These are phyloP conservation scores for Drosophila murphyi DNA, from an alignment of 1,140 invertebrate genomes.

Conservation along the genomic window DNA sequence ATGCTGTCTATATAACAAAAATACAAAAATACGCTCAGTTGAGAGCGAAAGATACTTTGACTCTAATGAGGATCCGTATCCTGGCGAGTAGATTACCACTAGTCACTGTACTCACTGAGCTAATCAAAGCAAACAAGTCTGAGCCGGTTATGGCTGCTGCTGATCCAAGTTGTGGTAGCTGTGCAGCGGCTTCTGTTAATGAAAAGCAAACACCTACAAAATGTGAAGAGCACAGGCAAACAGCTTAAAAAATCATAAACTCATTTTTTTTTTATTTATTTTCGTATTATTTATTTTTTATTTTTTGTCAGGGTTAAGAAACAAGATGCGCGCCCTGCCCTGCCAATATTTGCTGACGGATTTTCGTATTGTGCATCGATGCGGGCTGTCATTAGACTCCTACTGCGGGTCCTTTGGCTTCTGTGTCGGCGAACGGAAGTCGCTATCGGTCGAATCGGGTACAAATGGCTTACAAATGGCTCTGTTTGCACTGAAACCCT, in stretches of 20 bases:
- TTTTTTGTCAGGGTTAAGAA: conserved; percentile 29
- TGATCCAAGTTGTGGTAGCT: conserved; percentile 13
- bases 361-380: conserved; percentile 47
- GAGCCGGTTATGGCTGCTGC: neutral
- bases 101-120: conserved; percentile 61
- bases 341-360: conserved; percentile 71
- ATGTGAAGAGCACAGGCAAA: conserved; percentile 74
- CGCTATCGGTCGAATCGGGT: conserved; percentile 23
- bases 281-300: neutral
- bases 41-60: conserved; percentile 35
- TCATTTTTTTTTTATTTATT: conserved; percentile 45
- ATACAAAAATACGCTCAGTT: conserved; percentile 1
- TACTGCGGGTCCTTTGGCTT: conserved; percentile 40
- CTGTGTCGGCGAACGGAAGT: conserved; percentile 50
- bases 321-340: conserved; percentile 20
- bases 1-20: neutral
- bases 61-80: conserved; percentile 57
- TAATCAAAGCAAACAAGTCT: conserved; percentile 71
- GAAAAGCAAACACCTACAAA: conserved; percentile 71
- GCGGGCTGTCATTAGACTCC: conserved; percentile 28
- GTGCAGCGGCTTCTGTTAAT: conserved; percentile 70
- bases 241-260: conserved; percentile 83
- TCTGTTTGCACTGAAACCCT: conserved; percentile 69
- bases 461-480: conserved; percentile 79
- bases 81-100: conserved; percentile 49